phyloP scores from a whole-genome alignment of 2,888 invertebrate genomes.

The Deroplatys truncata region DNA sequence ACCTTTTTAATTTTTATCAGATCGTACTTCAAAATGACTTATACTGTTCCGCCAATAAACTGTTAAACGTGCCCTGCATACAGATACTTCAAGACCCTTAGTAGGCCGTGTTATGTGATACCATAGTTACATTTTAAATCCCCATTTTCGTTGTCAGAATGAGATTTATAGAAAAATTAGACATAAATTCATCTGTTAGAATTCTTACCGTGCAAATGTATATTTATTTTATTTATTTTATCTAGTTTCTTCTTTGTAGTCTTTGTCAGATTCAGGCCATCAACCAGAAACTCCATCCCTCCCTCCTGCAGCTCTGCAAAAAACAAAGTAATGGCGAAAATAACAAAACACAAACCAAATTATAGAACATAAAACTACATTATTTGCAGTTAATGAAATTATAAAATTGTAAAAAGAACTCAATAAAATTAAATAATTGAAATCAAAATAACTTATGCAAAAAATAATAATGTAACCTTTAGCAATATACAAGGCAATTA shows the following conservation, averaged over 20 bases:
- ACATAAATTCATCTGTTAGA: not conserved
- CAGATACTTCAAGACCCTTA: no score
- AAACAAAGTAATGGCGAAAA: constrained; percentile 11
- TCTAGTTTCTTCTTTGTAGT: constrained; percentile 57
- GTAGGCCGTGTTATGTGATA: no score
- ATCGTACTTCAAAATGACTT: no score
- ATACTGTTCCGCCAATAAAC: not conserved
- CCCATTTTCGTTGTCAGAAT: no score
- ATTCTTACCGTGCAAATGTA: constrained; percentile 75
- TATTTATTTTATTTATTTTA: constrained; percentile 73
- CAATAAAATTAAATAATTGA: not conserved
- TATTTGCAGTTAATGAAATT: not conserved
- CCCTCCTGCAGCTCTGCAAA: constrained; percentile 31
- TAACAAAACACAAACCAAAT: constrained; percentile 16
- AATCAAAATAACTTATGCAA: not conserved
- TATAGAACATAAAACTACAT: not conserved
- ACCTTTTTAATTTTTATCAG: no score
- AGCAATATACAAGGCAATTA: no score
- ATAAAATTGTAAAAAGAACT: not conserved
- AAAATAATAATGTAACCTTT: not conserved
- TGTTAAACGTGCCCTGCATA: not conserved
- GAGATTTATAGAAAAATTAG: no score
- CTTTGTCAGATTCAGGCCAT: constrained; percentile 36
- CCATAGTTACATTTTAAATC: no score
- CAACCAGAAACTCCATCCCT: constrained; percentile 38